Base-by-base conservation (phyloP, 1,140 invertebrate genomes). In the Bombus soroeensis region DNA sequence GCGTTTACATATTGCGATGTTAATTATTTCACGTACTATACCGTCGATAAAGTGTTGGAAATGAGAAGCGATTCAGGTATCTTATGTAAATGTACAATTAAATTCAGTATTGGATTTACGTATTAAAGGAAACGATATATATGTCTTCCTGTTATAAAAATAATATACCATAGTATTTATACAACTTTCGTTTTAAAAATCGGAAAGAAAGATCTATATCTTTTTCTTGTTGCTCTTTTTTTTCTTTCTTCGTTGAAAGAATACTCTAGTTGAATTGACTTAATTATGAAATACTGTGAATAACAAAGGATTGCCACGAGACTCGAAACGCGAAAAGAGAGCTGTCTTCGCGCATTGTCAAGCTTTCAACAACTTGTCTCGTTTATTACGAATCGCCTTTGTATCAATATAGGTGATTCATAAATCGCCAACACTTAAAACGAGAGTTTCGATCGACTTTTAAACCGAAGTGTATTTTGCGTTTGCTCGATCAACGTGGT, bases 131-230 rank as follows among this genome's bases (percentile, higher is more conserved):
- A 59, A 12, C 47, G 5, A 53, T 22, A 53, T 37, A 37, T 28
- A 13, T 25, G 34, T 32, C 22, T 83, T 83, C 34, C 32, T 74
- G 9, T 22, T 39, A n/a, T 22, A 25, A n/a, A 39, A 15, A 71
- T 5, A 34, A 75, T 28, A n/a, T 53, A 41, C 22, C 41, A 15
- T 53, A 78, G 66, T 78, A 71, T 78, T 83, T 68, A 68, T 76
- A 22, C 41, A 68, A 15, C 59, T 34, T 57, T 8, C 0, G 13
- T 22, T 18, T 15, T 28, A 25, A 22, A 34, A 28, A 59, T 12
- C 15, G 2, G 18, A 32, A 32, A 37, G 1, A 66, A 22, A 57
- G 13, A 28, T 57, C 47, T 37, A 25, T n/a, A 62, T 62, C 0
- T 28, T 25, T 39, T 28, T n/a, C 37, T 71, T n/a, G 3, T 39